These are phyloP conservation scores for Picathartes gymnocephalus DNA, from an alignment of 2,113 vertebrate species.

Conservation along the genomic window DNA sequence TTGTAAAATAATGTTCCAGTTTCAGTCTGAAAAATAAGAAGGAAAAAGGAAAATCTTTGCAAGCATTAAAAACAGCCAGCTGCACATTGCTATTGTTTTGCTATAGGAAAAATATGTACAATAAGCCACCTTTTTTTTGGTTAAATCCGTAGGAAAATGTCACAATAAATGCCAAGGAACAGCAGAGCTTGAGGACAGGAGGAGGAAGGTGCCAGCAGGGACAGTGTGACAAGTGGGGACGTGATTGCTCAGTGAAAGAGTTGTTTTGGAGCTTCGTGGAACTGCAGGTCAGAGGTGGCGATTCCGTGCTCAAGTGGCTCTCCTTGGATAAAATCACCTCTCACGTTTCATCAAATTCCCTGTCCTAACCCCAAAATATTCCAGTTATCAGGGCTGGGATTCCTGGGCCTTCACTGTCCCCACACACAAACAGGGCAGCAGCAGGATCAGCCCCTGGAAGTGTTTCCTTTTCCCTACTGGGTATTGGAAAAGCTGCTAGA, in stretches of 20 bases:
- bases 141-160: neutral
- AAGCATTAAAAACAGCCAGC: neutral
- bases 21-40: neutral
- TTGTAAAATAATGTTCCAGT: neutral
- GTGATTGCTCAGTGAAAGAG: neutral
- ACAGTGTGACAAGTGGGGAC: neutral
- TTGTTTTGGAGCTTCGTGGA: neutral
- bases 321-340: neutral
- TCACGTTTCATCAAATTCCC: neutral
- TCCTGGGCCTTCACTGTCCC: neutral
- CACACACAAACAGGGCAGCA: fast-evolving
- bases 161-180: neutral
- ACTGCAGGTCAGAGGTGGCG: neutral
- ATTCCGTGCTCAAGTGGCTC: neutral
- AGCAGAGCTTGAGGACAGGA: neutral
- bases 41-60: neutral
- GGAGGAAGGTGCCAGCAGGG: neutral
- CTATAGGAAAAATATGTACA: fast-evolving
- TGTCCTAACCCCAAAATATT: neutral
- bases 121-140: neutral
- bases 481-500: neutral
- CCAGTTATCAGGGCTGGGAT: neutral
- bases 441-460: neutral
- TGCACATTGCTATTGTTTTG: fast-evolving
- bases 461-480: neutral